Conservation (phyloP, 2,888 invertebrate species). For the Pristionchus maxplancki region DNA sequence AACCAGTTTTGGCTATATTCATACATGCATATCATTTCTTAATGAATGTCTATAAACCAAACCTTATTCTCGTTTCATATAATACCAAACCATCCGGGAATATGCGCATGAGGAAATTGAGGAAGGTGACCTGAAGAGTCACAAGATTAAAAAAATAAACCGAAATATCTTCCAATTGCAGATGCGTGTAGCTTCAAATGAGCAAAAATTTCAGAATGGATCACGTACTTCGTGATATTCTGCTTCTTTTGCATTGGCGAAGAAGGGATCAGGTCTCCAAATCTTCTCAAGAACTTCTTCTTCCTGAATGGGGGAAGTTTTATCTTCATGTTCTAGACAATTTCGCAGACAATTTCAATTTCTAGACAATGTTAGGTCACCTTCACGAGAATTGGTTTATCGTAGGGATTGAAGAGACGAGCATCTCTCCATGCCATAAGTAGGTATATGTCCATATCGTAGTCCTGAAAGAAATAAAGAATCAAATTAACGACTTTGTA, state of each 20-base stretch:
- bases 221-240: slow-evolving; percentile 75
- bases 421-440: slow-evolving; percentile 77
- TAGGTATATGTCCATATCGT: slow-evolving; percentile 77
- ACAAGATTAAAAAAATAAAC: too few relatives aligned
- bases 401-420: slow-evolving; percentile 73
- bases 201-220: too few relatives aligned
- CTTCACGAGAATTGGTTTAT: slow-evolving; percentile 76
- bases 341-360: too few relatives aligned
- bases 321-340: neutral
- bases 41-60: neutral
- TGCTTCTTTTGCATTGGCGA: slow-evolving; percentile 77
- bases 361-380: too few relatives aligned
- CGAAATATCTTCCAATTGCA: neutral
- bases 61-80: slow-evolving; percentile 74
- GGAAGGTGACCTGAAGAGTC: slow-evolving; percentile 71
- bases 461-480: slow-evolving; percentile 66
- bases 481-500: neutral
- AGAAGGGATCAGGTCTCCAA: slow-evolving; percentile 75
- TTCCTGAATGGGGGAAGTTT: slow-evolving; percentile 53
- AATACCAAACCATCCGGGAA: slow-evolving; percentile 75
- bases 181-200: too few relatives aligned
- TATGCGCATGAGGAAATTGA: slow-evolving; percentile 77
- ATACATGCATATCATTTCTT: neutral
- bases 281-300: slow-evolving; percentile 73
- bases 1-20: neutral